Conservation (phyloP, 2,888 invertebrate genomes). For the Junonia oenone region DNA sequence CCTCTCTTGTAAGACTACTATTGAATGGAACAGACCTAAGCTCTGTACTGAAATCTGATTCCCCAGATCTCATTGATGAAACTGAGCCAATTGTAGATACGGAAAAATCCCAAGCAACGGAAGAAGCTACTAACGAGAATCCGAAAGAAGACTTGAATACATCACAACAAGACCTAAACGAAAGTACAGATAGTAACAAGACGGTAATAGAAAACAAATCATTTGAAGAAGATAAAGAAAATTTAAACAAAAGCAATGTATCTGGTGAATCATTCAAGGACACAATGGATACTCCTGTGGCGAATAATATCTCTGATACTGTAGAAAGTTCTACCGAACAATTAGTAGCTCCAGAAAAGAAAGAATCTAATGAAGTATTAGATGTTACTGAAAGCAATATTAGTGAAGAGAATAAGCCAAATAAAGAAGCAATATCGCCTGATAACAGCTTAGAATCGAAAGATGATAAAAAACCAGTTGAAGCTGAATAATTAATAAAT, state of each 20-base stretch:
- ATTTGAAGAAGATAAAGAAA: slow-evolving; percentile 41
- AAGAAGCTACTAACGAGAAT: background rate
- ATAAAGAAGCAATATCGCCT: slow-evolving; percentile 22
- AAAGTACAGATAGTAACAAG: slow-evolving; percentile 57
- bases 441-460: slow-evolving; percentile 12
- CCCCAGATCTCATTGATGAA: slow-evolving; percentile 5
- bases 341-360: slow-evolving; percentile 41
- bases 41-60: slow-evolving; percentile 30
- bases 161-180: slow-evolving; percentile 56
- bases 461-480: slow-evolving; percentile 11
- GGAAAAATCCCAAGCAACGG: background rate
- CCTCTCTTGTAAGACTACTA: slow-evolving; percentile 79
- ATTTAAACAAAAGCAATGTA: slow-evolving; percentile 2
- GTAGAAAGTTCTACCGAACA: slow-evolving; percentile 41
- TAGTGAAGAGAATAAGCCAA: slow-evolving; percentile 33
- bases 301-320: slow-evolving; percentile 32
- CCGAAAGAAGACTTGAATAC: slow-evolving; percentile 34
- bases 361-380: slow-evolving; percentile 48
- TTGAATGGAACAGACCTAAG: slow-evolving; percentile 71
- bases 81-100: background rate
- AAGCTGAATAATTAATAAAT: slow-evolving; percentile 8
- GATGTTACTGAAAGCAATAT: slow-evolving; percentile 48
- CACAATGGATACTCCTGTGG: slow-evolving; percentile 20
- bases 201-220: slow-evolving; percentile 65
- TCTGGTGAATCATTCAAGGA: slow-evolving; percentile 2